These are phyloP conservation scores for Oreohelix idahoensis DNA, from an alignment of 1,140 invertebrate species.

Conservation along the genomic window DNA sequence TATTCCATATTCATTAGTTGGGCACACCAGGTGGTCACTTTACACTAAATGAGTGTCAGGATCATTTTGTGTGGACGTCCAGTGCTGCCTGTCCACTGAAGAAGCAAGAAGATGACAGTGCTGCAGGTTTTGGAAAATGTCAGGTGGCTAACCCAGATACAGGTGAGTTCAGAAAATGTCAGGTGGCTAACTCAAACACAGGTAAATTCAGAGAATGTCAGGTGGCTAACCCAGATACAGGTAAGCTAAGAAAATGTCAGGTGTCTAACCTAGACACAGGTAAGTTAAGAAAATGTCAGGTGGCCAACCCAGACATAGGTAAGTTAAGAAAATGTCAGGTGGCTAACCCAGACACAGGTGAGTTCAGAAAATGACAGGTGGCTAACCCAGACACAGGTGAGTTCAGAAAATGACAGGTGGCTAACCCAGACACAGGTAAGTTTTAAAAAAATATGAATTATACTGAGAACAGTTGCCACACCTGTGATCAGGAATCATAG, in stretches of 20 bases:
- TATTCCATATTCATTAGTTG: conserved; percentile 41
- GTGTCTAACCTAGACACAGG: conserved; percentile 62
- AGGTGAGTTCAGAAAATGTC: conserved; percentile 45
- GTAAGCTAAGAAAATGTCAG: conserved; percentile 59
- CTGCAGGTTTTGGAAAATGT: conserved; percentile 50
- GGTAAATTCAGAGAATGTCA: too few relatives aligned
- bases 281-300: conserved; percentile 21
- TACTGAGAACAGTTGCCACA: too few relatives aligned
- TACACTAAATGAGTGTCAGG: conserved; percentile 54
- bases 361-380: conserved; percentile 58
- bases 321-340: too few relatives aligned
- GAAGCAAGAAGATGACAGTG: neutral
- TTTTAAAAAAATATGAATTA: too few relatives aligned
- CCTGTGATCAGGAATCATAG: too few relatives aligned
- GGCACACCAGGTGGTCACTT: conserved; percentile 56
- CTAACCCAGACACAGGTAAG: too few relatives aligned
- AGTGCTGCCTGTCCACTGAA: conserved; percentile 64
- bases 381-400: conserved; percentile 62
- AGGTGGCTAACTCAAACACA: too few relatives aligned
- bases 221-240: too few relatives aligned
- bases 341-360: too few relatives aligned
- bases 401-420: neutral
- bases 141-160: conserved; percentile 58
- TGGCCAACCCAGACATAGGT: too few relatives aligned
- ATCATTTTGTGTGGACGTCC: conserved; percentile 67